These are phyloP conservation scores for Acridotheres tristis DNA, from an alignment of 2,797 vertebrate species.

Conservation along the genomic window DNA sequence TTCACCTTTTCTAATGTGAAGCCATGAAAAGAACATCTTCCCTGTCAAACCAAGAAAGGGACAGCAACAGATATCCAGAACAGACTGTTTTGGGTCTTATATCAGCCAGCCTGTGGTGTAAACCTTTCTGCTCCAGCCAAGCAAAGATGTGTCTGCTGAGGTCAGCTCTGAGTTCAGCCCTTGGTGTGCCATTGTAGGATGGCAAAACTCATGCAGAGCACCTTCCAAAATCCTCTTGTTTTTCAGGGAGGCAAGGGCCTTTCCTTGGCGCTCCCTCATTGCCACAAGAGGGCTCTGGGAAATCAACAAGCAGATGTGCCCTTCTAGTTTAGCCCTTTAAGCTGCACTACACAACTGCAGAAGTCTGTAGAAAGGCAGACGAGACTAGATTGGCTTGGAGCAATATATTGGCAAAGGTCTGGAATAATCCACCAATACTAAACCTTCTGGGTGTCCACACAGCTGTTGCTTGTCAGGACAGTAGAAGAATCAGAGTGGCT, in stretches of 20 bases:
- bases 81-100: not conserved
- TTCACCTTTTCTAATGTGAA: not conserved
- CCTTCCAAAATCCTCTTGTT: not conserved
- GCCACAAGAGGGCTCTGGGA: slow-evolving; percentile 54
- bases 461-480: not conserved
- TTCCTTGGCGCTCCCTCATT: not conserved
- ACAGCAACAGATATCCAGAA: not conserved
- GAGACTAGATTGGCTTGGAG: not conserved
- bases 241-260: not conserved
- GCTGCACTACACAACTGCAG: not conserved
- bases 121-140: not conserved
- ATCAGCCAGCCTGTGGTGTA: not conserved
- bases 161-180: not conserved
- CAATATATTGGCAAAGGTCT: not conserved
- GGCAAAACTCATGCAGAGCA: not conserved
- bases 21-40: not conserved
- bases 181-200: not conserved
- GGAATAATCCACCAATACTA: not conserved
- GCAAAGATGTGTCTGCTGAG: not conserved
- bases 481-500: not conserved
- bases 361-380: not conserved
- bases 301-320: not conserved
- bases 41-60: not conserved
- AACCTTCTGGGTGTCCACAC: not conserved
- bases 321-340: not conserved